These are phyloP conservation scores for Spilogale gracilis DNA, from an alignment of 2,113 vertebrate species.

Conservation along the genomic window DNA sequence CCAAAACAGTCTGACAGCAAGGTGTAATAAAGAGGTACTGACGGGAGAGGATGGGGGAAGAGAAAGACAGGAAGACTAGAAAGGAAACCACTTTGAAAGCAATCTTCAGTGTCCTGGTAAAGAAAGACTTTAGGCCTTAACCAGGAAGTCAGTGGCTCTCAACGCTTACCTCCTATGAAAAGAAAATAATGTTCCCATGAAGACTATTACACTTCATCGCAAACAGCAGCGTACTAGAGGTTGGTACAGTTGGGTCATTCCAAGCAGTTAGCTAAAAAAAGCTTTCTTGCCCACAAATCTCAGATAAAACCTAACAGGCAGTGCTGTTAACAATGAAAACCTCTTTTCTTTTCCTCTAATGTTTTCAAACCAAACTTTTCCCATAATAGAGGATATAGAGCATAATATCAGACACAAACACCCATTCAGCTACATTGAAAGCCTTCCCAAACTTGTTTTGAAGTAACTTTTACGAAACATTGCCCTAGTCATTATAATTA, in stretches of 20 bases:
- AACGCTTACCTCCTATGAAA: background rate
- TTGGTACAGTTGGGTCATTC: background rate
- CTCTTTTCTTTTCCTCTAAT: background rate
- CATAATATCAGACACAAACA: background rate
- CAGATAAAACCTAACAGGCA: background rate
- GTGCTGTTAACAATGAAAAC: background rate
- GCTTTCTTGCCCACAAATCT: background rate
- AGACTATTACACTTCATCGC: background rate
- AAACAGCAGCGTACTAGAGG: background rate
- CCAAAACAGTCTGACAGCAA: background rate
- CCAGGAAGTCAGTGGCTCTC: background rate
- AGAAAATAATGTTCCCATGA: background rate
- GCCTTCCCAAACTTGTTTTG: background rate
- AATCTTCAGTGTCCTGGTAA: background rate
- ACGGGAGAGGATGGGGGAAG: background rate
- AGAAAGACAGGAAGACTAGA: background rate
- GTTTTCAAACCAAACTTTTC: background rate
- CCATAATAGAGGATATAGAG: background rate
- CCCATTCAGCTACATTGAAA: background rate
- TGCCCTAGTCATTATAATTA: background rate
- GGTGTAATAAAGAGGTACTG: background rate
- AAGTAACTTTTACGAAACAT: background rate
- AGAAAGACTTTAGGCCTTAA: background rate
- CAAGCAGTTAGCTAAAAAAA: background rate
- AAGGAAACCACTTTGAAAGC: background rate